phyloP scores from a whole-genome alignment of 2,797 vertebrate species.

The Anolis apletophallus region DNA sequence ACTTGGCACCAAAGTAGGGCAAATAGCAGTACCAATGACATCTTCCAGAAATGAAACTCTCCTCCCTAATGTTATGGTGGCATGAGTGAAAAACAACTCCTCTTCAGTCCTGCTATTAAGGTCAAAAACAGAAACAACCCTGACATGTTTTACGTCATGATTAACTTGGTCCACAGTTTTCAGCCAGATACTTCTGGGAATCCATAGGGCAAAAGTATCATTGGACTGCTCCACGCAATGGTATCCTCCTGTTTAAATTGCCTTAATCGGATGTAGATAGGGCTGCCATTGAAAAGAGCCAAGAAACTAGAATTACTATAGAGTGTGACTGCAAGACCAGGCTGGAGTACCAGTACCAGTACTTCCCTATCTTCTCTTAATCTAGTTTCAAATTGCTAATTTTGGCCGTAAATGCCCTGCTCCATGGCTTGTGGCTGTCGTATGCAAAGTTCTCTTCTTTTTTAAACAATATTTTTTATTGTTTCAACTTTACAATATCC shows the following conservation, averaged over 20 bases:
- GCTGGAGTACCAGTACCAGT: not conserved
- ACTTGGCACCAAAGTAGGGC: too few relatives aligned
- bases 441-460: not conserved
- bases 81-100: not conserved
- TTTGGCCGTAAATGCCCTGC: not conserved
- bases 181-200: not conserved
- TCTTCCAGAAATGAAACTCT: not conserved
- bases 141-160: not conserved
- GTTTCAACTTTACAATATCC: too few relatives aligned
- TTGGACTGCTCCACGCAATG: too few relatives aligned
- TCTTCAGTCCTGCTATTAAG: not conserved
- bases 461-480: too few relatives aligned
- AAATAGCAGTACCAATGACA: too few relatives aligned
- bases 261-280: not conserved
- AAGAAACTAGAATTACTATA: not conserved
- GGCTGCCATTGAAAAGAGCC: not conserved
- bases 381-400: not conserved
- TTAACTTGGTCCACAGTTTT: not conserved
- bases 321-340: not conserved
- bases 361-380: not conserved
- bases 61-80: not conserved
- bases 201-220: not conserved
- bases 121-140: not conserved
- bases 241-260: not conserved
- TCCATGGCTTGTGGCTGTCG: not conserved